Evolutionary conservation across 2,113 vertebrate genomes (phyloP).

Genomic region (Archilochus colubris): DNA sequence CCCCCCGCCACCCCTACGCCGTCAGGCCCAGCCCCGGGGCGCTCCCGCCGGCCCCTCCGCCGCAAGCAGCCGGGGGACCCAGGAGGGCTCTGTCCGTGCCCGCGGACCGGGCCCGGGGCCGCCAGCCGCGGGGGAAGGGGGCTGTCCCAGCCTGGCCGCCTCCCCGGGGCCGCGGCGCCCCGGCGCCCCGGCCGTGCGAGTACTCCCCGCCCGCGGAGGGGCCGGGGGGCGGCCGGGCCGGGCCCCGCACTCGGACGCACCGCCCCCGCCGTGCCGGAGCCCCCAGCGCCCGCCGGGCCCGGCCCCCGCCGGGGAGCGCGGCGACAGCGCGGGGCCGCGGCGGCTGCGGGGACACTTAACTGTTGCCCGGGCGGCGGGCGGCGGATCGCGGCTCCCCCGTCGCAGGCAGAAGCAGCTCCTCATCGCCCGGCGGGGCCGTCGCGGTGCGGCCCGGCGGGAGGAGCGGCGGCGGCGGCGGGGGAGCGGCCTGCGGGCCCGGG

Average conservation of each 20-base stretch:
- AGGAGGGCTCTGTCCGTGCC: not conserved
- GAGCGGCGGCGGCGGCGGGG: not conserved
- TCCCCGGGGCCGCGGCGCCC: not conserved
- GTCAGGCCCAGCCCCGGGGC: not conserved
- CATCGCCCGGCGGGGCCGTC: constrained; percentile 69
- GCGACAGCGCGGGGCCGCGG: not conserved
- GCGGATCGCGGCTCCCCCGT: constrained; percentile 69
- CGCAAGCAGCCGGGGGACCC: not conserved
- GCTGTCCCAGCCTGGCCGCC: not conserved
- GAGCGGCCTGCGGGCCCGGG: not conserved
- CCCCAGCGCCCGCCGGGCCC: not conserved
- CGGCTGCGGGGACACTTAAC: constrained; percentile 70
- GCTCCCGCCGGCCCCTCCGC: no score
- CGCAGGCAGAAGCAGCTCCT: constrained; percentile 79
- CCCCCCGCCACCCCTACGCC: not conserved
- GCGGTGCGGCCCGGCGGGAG: constrained; percentile 52
- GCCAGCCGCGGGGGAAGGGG: not conserved
- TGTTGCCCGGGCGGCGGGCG: constrained; percentile 69
- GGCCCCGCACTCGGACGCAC: not conserved
- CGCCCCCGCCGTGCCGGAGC: not conserved
- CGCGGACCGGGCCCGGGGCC: not conserved
- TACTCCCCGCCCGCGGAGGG: not conserved
- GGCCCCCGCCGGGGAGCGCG: not conserved
- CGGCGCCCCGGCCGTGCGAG: not conserved
- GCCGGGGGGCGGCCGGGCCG: not conserved